A percentile compares a stretch with the other conserved stretches of the same genome.
phyloP scores from a whole-genome alignment of 2,888 invertebrate species.

The Mythimna ferrago region DNA sequence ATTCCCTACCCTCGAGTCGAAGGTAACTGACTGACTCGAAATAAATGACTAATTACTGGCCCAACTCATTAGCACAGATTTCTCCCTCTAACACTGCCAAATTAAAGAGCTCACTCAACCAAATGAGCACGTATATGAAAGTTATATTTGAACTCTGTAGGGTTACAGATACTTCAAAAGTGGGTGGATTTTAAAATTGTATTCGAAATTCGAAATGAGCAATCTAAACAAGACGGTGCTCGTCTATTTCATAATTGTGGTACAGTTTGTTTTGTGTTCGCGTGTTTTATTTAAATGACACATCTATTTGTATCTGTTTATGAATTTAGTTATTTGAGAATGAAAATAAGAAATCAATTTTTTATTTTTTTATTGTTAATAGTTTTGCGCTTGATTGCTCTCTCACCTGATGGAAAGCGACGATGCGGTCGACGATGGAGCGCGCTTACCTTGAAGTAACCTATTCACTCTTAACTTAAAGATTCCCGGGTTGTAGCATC shows the following conservation, averaged over 20 bases:
- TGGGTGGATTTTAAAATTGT: constrained; percentile 52
- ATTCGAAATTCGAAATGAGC: constrained; percentile 44
- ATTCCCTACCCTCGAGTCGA: constrained; percentile 53
- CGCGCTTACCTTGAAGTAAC: too few species aligned
- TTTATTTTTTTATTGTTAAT: too few species aligned
- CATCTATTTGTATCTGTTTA: not conserved
- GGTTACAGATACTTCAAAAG: constrained; percentile 53
- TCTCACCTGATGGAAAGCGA: too few species aligned
- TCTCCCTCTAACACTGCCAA: constrained; percentile 55
- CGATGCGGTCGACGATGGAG: too few species aligned
- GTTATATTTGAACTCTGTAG: constrained; percentile 46
- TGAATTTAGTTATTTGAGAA: not conserved
- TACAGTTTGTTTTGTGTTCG: not conserved
- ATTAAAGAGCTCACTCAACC: constrained; percentile 57
- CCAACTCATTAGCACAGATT: constrained; percentile 69
- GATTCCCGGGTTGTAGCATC: too few species aligned
- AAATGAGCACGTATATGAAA: constrained; percentile 42
- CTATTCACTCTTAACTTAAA: too few species aligned
- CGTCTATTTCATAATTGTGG: constrained; percentile 28
- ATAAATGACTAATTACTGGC: constrained; percentile 69
- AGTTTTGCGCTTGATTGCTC: too few species aligned
- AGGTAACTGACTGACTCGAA: constrained; percentile 67
- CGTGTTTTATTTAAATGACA: not conserved
- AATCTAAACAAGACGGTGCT: constrained; percentile 39
- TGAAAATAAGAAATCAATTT: not conserved